Conservation (phyloP, 2,797 vertebrate genomes). For the Masticophis lateralis region DNA sequence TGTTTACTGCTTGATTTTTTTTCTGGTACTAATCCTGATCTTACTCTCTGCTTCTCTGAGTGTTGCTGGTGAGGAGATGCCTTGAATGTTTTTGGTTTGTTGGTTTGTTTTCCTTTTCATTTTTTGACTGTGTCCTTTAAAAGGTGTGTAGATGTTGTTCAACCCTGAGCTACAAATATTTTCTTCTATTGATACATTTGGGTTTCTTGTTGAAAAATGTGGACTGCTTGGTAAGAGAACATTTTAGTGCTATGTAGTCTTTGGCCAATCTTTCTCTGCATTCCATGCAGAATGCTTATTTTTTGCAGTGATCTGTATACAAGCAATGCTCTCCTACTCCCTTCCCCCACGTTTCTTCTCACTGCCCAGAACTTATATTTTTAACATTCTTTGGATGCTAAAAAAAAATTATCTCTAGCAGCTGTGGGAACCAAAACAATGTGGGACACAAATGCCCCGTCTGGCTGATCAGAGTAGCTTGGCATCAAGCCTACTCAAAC, state of each 20-base stretch:
- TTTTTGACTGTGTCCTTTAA: neutral
- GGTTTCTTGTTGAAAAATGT: neutral
- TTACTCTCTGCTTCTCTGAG: no score
- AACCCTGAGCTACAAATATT: neutral
- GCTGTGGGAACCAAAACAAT: slow-evolving; percentile 74
- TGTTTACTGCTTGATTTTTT: no score
- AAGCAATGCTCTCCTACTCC: neutral
- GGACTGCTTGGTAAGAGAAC: neutral
- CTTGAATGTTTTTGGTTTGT: no score
- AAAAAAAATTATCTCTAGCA: slow-evolving; percentile 60
- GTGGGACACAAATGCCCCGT: slow-evolving; percentile 74
- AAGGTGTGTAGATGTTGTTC: neutral
- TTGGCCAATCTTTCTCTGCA: neutral
- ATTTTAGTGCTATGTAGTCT: neutral
- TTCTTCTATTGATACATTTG: neutral
- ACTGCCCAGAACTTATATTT: slow-evolving; percentile 44
- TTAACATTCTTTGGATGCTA: slow-evolving; percentile 56
- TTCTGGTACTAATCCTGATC: no score
- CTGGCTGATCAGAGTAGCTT: slow-evolving; percentile 76
- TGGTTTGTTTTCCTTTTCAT: neutral
- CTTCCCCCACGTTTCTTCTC: slow-evolving; percentile 43
- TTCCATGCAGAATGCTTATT: neutral
- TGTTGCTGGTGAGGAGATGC: no score
- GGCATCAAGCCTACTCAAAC: slow-evolving; percentile 66
- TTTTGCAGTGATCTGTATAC: slow-evolving; percentile 17